Evolutionary conservation across 2,113 vertebrate species (phyloP).

Genomic region (Echinops telfairi): DNA sequence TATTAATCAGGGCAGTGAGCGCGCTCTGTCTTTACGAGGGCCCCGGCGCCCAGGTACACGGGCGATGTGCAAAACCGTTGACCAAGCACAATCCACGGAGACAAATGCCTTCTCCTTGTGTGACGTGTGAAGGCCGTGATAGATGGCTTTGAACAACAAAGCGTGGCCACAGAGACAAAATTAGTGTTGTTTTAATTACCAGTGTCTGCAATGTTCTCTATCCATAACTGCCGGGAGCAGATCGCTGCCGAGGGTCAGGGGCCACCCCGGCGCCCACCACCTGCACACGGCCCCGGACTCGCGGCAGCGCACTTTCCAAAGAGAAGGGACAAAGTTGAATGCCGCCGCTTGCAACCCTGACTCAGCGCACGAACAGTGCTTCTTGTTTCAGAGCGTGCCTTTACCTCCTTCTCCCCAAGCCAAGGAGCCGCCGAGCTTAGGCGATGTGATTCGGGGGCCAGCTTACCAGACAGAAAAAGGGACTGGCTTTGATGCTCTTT

Average conservation of each 20-base stretch:
- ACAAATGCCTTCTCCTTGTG: slow-evolving; percentile 91
- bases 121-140: slow-evolving; percentile 91
- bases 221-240: slow-evolving; percentile 91
- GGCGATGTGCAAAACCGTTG: slow-evolving; percentile 87
- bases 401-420: slow-evolving; percentile 74
- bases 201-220: slow-evolving; percentile 92
- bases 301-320: slow-evolving; percentile 42
- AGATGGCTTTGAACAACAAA: slow-evolving; percentile 92
- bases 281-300: slow-evolving; percentile 28
- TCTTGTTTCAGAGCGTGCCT: slow-evolving; percentile 64
- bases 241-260: slow-evolving; percentile 83
- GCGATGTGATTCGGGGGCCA: slow-evolving; percentile 84
- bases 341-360: slow-evolving; percentile 67
- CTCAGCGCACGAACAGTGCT: slow-evolving; percentile 53
- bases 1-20: slow-evolving; percentile 58
- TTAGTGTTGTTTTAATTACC: slow-evolving; percentile 96
- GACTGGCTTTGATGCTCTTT: slow-evolving; percentile 82
- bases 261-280: slow-evolving; percentile 62
- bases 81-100: slow-evolving; percentile 88
- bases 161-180: slow-evolving; percentile 92
- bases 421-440: slow-evolving; percentile 69
- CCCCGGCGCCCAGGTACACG: slow-evolving; percentile 84
- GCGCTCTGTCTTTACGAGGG: slow-evolving; percentile 74
- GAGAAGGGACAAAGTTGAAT: slow-evolving; percentile 74
- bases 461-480: slow-evolving; percentile 82